Percentiles rank a stretch among this genome's conserved stretches.
These are phyloP conservation scores for Galagoides demidoff DNA, from an alignment of 2,797 vertebrate genomes.

Conservation along the genomic window DNA sequence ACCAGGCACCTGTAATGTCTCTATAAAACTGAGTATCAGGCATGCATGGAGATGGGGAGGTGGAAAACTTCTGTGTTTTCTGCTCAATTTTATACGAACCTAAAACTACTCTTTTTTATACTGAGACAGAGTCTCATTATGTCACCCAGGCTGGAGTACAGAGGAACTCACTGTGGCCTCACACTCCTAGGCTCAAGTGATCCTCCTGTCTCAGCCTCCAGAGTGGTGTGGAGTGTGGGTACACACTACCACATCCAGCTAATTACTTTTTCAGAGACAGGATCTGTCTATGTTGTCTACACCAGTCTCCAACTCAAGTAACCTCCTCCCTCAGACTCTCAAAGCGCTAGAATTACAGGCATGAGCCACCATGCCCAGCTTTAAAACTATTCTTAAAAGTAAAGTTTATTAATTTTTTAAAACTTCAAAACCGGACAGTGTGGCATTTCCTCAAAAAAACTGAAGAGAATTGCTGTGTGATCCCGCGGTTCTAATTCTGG, in stretches of 20 bases:
- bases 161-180: neutral
- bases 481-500: neutral
- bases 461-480: neutral
- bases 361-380: neutral
- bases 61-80: neutral
- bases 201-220: neutral
- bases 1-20: neutral
- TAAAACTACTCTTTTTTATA: slow-evolving; percentile 7
- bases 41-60: neutral
- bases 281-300: neutral
- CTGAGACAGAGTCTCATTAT: neutral
- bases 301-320: neutral
- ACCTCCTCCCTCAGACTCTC: neutral
- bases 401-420: neutral
- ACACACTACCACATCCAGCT: neutral
- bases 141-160: neutral
- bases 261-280: neutral
- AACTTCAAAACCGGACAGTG: neutral
- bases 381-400: slow-evolving; percentile 15
- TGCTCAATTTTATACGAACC: neutral
- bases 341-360: neutral
- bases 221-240: neutral
- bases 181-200: neutral
- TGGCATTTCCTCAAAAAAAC: neutral
- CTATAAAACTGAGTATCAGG: neutral